Base-by-base conservation (phyloP, 2,113 vertebrate species). In the Passer montanus region DNA sequence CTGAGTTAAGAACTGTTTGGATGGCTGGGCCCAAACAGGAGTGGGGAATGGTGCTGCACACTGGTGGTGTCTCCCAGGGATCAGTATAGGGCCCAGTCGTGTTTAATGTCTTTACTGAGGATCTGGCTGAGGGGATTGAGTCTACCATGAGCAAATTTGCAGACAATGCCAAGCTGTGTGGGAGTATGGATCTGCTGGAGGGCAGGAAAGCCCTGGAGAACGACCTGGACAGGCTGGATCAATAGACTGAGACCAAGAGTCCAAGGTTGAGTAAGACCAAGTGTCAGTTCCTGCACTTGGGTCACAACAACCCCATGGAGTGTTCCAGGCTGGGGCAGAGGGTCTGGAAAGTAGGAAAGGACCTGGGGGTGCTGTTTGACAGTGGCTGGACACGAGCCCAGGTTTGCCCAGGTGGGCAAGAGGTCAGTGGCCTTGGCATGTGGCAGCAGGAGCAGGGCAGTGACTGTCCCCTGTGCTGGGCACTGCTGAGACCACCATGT, bases 121-220 rank as follows among this genome's bases (percentile, higher is more conserved):
- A 28, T 66, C 44, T 67, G 60, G 10, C 18, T 39, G 44, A 28
- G 10, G 27, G 5, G 13, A 28, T 11, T 44, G 15, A 49, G 22
- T 37, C 21, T 33, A 35, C 35, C 43, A 47, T 63, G 46, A 70
- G 11, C 35, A 80, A 43, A 64, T 49, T 26, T 0, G 0, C 2
- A 1, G 31, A 43, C 5, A 5, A 28, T 0, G 1, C 31, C 52
- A 58, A 10, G 6, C 11, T 22, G 10, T 58, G 44, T 44, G 33
- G 37, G 31, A 66, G 23, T 33, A 26, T 37, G 35, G 50, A 50
- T 27, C 50, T 50, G 50, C 37, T 55, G 26, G 22, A 43, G 27
- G 31, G 8, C 24, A 64, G 50, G 50, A 66, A 23, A 31, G 31
- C 10, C 6, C 4, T 59, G 44, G 1, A 28, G 59, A 23, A 27